A percentile compares a stretch with the other conserved stretches of the same genome.
These are phyloP conservation scores for Eulemur rufifrons DNA, from an alignment of 2,113 vertebrate genomes.

Conservation along the genomic window DNA sequence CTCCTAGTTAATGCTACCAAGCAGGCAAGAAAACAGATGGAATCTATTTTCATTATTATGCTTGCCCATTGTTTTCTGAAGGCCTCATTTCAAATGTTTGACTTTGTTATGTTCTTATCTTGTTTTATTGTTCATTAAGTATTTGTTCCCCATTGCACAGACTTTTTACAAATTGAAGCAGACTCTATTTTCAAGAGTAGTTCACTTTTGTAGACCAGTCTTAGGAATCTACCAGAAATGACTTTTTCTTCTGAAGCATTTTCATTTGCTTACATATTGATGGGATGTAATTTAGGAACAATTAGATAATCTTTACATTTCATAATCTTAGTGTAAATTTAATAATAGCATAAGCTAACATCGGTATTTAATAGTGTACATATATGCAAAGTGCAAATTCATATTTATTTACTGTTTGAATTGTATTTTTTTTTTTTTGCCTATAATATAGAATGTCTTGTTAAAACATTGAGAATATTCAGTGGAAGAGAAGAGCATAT, in stretches of 20 bases:
- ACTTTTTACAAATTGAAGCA: background rate
- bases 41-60: background rate
- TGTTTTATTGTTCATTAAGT: constrained; percentile 41
- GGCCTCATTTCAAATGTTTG: background rate
- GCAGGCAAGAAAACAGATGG: background rate
- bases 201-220: background rate
- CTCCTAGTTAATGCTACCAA: background rate
- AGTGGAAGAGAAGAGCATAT: constrained; percentile 48
- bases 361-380: background rate
- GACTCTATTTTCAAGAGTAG: background rate
- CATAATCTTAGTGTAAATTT: constrained; percentile 18
- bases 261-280: constrained; percentile 36
- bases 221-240: background rate
- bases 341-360: constrained; percentile 17
- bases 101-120: background rate
- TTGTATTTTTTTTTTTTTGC: background rate
- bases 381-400: constrained; percentile 4
- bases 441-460: background rate
- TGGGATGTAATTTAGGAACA: constrained; percentile 44
- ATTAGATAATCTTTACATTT: constrained; percentile 19
- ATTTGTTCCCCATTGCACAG: background rate
- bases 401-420: constrained; percentile 35
- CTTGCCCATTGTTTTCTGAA: background rate
- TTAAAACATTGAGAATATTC: constrained; percentile 40
- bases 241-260: background rate